Conservation (phyloP, 2,888 invertebrate genomes). For the Trissolcus brochymenae region DNA sequence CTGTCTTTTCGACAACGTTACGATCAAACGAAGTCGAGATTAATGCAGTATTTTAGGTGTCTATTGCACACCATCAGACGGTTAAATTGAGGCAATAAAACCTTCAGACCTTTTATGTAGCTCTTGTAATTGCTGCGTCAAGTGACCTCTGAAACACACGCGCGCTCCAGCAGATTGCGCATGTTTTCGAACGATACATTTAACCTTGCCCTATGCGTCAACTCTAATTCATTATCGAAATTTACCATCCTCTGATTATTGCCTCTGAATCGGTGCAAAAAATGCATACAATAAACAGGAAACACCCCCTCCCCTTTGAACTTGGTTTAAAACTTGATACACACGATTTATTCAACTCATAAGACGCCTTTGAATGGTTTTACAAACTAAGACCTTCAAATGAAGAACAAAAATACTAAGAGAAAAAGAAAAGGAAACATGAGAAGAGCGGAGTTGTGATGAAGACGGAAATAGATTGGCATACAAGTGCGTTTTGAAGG, state of each 20-base stretch:
- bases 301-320: constrained; percentile 12
- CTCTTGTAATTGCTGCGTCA: constrained; percentile 47
- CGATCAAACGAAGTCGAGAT: constrained; percentile 50
- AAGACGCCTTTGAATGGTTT: constrained; percentile 39
- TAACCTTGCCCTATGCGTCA: constrained; percentile 18
- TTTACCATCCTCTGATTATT: constrained; percentile 1
- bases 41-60: constrained; percentile 52
- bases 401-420: constrained; percentile 28
- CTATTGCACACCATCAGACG: constrained; percentile 51
- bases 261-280: no score
- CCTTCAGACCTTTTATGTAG: constrained; percentile 51
- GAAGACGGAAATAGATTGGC: constrained; percentile 41
- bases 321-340: constrained; percentile 42
- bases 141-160: constrained; percentile 48
- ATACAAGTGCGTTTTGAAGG: constrained; percentile 40
- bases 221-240: constrained; percentile 16
- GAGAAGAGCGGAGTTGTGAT: constrained; percentile 15
- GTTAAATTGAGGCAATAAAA: constrained; percentile 54
- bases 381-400: constrained; percentile 25
- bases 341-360: constrained; percentile 48
- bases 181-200: constrained; percentile 8
- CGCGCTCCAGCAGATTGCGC: constrained; percentile 25
- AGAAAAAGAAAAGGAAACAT: constrained; percentile 19
- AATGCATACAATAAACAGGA: background rate
- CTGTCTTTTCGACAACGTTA: constrained; percentile 43